Percentiles rank a stretch among this genome's conserved stretches.
phyloP scores from a whole-genome alignment of 2,888 invertebrate genomes.

The Eutolmus rufibarbis region DNA sequence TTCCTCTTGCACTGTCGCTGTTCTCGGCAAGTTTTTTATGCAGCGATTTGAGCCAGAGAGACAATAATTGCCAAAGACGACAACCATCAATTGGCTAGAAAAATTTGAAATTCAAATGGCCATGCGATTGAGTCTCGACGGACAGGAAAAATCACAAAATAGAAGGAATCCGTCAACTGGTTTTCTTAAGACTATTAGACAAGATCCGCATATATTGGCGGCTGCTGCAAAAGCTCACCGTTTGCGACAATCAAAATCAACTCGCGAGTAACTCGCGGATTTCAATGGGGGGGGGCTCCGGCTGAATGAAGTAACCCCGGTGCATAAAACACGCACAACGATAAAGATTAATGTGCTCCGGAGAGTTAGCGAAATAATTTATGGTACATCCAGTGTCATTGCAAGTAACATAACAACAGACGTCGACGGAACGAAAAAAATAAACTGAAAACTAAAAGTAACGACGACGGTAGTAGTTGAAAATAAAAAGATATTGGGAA shows the following conservation, averaged over 20 bases:
- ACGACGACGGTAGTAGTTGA: background rate
- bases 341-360: background rate
- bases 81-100: background rate
- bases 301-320: background rate
- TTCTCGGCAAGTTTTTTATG: background rate
- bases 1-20: background rate
- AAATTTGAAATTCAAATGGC: slow-evolving; percentile 4
- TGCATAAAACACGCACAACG: background rate
- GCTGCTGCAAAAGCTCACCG: background rate
- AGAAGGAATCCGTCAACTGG: slow-evolving; percentile 18
- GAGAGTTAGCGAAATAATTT: slow-evolving; percentile 19
- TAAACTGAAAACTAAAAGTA: too few species aligned
- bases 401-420: background rate
- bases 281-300: background rate
- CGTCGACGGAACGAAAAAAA: background rate
- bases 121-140: background rate
- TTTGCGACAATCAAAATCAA: background rate
- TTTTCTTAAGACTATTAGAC: background rate
- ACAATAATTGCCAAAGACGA: slow-evolving; percentile 10
- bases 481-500: background rate
- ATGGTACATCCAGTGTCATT: slow-evolving; percentile 23
- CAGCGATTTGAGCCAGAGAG: background rate
- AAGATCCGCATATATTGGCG: background rate
- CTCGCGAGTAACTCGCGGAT: background rate
- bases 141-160: background rate